Conservation (phyloP, 2,113 vertebrate genomes). For the Cavia porcellus region DNA sequence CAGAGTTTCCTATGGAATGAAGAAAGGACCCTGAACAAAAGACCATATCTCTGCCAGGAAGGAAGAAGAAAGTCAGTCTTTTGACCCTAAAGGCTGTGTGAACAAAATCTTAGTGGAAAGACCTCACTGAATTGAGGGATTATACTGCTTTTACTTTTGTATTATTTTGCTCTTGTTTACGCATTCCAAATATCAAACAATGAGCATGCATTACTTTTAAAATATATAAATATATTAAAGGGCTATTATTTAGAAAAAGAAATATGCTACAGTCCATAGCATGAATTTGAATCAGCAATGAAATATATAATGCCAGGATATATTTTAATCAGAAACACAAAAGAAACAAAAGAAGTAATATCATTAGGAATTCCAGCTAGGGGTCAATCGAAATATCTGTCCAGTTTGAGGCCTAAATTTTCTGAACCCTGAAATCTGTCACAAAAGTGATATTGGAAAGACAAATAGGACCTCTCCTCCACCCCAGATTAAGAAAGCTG, state of each 20-base stretch:
- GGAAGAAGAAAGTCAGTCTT: not conserved
- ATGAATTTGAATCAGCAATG: conserved; percentile 59
- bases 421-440: conserved; percentile 28
- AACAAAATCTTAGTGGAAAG: not conserved
- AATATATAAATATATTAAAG: conserved; percentile 4
- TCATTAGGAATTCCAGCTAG: not conserved
- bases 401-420: not conserved
- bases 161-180: not conserved
- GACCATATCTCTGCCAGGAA: not conserved
- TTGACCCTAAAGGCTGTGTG: not conserved
- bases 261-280: not conserved
- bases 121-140: fast-evolving
- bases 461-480: conserved; percentile 39
- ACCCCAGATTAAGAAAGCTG: conserved; percentile 68
- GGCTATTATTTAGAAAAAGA: conserved; percentile 30
- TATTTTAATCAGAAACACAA: conserved; percentile 1
- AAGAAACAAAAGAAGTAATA: conserved; percentile 23
- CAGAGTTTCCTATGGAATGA: not conserved
- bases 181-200: conserved; percentile 37
- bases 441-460: conserved; percentile 60
- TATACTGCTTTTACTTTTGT: not conserved
- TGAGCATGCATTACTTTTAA: not conserved
- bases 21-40: not conserved
- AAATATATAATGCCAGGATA: conserved; percentile 2
- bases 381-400: conserved; percentile 16